Evolutionary conservation across 1,140 invertebrate genomes (phyloP), one percentile per base, ranked within the genome.

Genomic region (Drosophila pandora): DNA sequence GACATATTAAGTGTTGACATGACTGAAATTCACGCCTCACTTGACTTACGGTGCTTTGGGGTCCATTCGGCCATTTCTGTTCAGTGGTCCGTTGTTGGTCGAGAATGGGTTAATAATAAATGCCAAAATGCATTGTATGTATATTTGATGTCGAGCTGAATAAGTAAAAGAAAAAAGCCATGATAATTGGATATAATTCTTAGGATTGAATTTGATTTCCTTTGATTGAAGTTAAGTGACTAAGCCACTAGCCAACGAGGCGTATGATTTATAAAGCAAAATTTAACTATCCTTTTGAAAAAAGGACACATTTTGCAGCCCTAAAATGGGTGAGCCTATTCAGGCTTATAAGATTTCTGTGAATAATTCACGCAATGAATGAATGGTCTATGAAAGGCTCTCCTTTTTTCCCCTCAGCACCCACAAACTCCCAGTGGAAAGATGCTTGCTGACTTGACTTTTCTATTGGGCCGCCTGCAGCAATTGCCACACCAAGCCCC

Each of bases 11-110:
- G 79, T 63, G 76, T 80, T 72, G 75, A 82, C 75, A 64, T 76
- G 54, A 53, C 78, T 55, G 52, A 88, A 87, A 79, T 82, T 87
- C 62, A 88, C 83, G 82, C 78, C 52, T 72, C 69, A 87, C 69
- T 87, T 82, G 74, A 53, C 45, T 28, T 0, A 28, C 60, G 21
- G 5, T 13, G 9, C 59, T 21, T 21, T 47, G 21, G 43, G 57
- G 30, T 49, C 58, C 58, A 45, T 12, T 53, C 12, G 63, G 60
- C 47, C 34, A 39, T 74, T 56, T 13, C 55, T 41, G 68, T 25
- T 64, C 68, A 85, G 57, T 84, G 76, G 73, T 69, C 80, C 68
- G 73, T 84, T 67, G 47, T 32, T 47, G 23, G 34, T 32, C 28
- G 21, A 53, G 34, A 32, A 67, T 67, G 63, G 43, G 45, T 67